Conservation (phyloP, 2,888 invertebrate genomes). For the Drosophila mimetica region DNA sequence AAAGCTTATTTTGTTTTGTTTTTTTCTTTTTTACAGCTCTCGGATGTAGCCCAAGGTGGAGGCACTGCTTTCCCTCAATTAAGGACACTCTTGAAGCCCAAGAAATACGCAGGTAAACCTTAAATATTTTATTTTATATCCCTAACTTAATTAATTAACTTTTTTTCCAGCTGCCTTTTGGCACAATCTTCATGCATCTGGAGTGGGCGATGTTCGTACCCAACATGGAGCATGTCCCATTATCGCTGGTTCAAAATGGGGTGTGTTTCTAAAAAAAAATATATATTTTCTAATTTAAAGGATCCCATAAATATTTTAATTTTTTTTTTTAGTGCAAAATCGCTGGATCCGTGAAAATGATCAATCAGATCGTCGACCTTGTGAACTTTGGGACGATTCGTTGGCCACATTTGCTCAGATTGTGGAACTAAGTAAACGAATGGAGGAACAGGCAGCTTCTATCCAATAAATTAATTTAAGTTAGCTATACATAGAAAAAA, state of each 20-base stretch:
- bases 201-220: conserved; percentile 94
- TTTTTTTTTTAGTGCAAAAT: conserved; percentile 87
- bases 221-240: conserved; percentile 98
- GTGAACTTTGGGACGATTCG: conserved; percentile 80
- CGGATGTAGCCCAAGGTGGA: conserved; percentile 97
- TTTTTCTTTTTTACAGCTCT: conserved; percentile 89
- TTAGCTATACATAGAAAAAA: not conserved
- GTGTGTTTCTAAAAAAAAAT: conserved; percentile 85
- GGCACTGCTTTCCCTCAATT: conserved; percentile 98
- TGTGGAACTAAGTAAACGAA: not conserved
- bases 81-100: conserved; percentile 88
- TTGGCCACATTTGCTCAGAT: not conserved
- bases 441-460: not conserved
- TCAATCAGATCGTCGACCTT: conserved; percentile 90
- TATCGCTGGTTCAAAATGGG: conserved; percentile 97
- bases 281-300: not conserved
- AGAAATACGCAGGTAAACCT: conserved; percentile 66
- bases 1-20: no score
- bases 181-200: conserved; percentile 95
- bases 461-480: not conserved
- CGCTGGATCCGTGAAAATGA: conserved; percentile 95
- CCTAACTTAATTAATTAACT: not conserved
- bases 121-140: not conserved
- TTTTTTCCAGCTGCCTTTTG: conserved; percentile 91
- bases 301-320: not conserved